Percentiles rank a stretch among this genome's conserved stretches.
These are phyloP conservation scores for Macrobrachium nipponense DNA, from an alignment of 1,140 invertebrate species.

Conservation along the genomic window DNA sequence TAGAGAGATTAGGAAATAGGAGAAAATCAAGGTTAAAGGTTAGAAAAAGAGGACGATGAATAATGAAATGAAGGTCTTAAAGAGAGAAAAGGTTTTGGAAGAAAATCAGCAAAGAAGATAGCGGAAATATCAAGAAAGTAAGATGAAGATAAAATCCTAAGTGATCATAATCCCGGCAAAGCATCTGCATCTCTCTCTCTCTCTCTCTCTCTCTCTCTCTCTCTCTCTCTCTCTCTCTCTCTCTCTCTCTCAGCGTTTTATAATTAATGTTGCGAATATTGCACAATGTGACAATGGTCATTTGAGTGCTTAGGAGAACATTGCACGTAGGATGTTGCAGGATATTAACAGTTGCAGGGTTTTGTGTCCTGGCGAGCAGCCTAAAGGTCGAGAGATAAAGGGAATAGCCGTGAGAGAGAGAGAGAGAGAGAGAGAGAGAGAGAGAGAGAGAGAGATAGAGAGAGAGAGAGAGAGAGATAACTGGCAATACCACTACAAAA, in stretches of 20 bases:
- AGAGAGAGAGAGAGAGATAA: no score
- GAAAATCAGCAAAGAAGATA: background rate
- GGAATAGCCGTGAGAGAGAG: no score
- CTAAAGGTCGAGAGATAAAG: no score
- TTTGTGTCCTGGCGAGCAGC: no score
- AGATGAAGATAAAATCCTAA: background rate
- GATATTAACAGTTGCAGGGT: no score
- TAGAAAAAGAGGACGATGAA: background rate
- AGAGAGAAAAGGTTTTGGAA: background rate
- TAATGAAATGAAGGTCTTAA: background rate
- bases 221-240: conserved; percentile 24
- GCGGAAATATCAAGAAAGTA: background rate
- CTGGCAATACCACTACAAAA: no score
- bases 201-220: conserved; percentile 26
- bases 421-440: no score
- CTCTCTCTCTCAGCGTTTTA: background rate
- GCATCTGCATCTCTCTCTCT: background rate
- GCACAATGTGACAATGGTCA: no score
- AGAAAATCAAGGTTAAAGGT: background rate
- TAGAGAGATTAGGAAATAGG: background rate
- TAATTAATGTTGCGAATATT: no score
- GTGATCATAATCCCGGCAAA: background rate
- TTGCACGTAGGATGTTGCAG: no score
- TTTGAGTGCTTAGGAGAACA: no score
- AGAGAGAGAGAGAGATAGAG: no score